Conservation (phyloP, 2,888 invertebrate genomes). For the Catocala fraxini region DNA sequence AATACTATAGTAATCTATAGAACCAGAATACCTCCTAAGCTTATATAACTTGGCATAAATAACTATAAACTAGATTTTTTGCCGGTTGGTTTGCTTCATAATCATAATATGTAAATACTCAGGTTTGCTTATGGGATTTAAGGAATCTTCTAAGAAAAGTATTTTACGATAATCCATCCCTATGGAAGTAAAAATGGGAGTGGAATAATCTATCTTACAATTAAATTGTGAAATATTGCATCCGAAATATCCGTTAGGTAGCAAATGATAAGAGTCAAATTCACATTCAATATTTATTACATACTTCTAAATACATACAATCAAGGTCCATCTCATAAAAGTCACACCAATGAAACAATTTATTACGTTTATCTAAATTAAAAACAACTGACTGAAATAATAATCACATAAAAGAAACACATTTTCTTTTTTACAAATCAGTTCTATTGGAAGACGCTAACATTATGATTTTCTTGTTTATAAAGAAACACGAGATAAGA, state of each 20-base stretch:
- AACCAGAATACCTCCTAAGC: too few species aligned
- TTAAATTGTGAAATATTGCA: too few species aligned
- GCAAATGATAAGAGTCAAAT: conserved; percentile 55
- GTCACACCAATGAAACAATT: conserved; percentile 79
- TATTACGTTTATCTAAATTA: conserved; percentile 66
- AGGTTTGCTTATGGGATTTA: too few species aligned
- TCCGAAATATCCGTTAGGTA: background rate
- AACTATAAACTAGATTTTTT: too few species aligned
- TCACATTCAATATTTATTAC: conserved; percentile 81
- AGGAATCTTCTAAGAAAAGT: too few species aligned
- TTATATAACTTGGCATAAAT: too few species aligned
- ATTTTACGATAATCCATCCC: too few species aligned
- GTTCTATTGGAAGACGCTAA: conserved; percentile 83
- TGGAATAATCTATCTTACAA: too few species aligned
- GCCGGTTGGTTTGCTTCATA: too few species aligned
- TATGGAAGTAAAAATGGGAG: too few species aligned
- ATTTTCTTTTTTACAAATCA: conserved; percentile 57
- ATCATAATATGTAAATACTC: too few species aligned
- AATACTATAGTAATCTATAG: too few species aligned
- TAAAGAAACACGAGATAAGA: conserved; percentile 53
- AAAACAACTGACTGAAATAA: conserved; percentile 76
- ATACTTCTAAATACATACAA: conserved; percentile 82
- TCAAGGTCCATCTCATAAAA: conserved; percentile 78
- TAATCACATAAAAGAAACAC: conserved; percentile 68
- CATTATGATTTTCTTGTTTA: conserved; percentile 54